Evolutionary conservation across 2,797 vertebrate genomes (phyloP).

Genomic region (Tenualosa thibaudeaui): DNA sequence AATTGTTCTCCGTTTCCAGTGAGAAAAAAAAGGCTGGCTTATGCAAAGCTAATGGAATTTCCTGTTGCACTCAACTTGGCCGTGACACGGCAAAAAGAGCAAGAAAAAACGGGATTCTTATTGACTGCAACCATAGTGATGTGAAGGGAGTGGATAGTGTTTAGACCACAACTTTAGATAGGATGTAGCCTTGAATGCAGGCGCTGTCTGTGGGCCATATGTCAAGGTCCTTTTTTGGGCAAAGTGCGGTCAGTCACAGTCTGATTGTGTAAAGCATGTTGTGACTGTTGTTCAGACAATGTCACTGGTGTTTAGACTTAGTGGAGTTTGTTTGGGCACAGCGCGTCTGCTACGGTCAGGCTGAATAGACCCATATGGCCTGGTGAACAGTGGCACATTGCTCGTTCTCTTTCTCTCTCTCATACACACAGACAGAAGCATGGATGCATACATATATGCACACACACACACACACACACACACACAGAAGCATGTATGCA

Average conservation of each 20-base stretch:
- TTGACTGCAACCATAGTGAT: conserved; percentile 19
- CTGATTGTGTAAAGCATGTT: conserved; percentile 7
- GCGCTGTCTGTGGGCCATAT: background rate
- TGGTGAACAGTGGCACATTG: background rate
- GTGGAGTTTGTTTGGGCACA: conserved; percentile 12
- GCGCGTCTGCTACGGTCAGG: conserved; percentile 10
- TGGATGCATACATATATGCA: too few relatives aligned
- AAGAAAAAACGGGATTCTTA: background rate
- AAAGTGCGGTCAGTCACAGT: conserved; percentile 13
- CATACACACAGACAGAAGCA: background rate
- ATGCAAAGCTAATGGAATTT: conserved; percentile 31
- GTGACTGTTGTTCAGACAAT: conserved; percentile 3
- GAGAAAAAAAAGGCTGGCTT: conserved; percentile 21
- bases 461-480: too few relatives aligned
- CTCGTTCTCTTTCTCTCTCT: background rate
- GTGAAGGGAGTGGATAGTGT: background rate
- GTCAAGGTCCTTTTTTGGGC: conserved; percentile 12
- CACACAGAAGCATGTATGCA: too few relatives aligned
- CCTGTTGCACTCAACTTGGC: conserved; percentile 28
- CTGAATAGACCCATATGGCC: background rate
- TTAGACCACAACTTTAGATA: background rate
- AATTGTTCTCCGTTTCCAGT: conserved; percentile 29
- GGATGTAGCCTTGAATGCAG: background rate
- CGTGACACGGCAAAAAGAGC: background rate
- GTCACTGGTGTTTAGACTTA: conserved; percentile 8